Evolutionary conservation across 2,797 vertebrate species (phyloP).

Genomic region (Eurystomus glaucurus): DNA sequence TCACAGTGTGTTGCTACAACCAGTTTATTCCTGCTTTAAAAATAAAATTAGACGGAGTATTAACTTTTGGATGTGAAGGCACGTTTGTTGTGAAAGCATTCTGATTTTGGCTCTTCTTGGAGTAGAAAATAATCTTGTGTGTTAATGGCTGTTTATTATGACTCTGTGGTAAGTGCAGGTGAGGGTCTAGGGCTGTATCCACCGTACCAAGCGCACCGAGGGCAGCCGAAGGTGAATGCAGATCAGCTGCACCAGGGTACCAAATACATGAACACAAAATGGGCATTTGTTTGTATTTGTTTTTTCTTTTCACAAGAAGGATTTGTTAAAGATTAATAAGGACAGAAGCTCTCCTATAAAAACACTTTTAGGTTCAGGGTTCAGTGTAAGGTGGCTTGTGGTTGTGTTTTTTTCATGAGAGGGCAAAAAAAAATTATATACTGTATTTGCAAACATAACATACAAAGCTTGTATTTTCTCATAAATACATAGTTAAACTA

Average conservation of each 20-base stretch:
- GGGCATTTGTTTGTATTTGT: not conserved
- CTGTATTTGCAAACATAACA: not conserved
- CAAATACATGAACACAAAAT: not conserved
- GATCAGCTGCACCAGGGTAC: not conserved
- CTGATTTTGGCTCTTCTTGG: not conserved
- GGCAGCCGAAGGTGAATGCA: not conserved
- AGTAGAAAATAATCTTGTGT: not conserved
- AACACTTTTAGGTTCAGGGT: not conserved
- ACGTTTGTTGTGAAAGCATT: not conserved
- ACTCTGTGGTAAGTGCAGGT: not conserved
- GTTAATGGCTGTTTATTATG: not conserved
- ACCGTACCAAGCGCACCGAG: not conserved
- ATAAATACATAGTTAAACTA: not conserved
- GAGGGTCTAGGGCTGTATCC: not conserved
- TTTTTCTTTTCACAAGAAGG: not conserved
- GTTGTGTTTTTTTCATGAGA: not conserved
- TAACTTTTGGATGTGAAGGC: not conserved
- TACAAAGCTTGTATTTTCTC: not conserved
- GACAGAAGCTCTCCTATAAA: not conserved
- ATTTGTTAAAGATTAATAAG: not conserved
- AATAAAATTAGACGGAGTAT: not conserved
- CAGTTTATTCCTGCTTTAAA: not conserved
- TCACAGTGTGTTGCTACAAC: not conserved
- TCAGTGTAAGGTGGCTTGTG: not conserved
- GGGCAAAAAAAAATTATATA: not conserved